These are phyloP conservation scores for Phalacrocorax pelagicus DNA, from an alignment of 2,113 vertebrate species.

Conservation along the genomic window DNA sequence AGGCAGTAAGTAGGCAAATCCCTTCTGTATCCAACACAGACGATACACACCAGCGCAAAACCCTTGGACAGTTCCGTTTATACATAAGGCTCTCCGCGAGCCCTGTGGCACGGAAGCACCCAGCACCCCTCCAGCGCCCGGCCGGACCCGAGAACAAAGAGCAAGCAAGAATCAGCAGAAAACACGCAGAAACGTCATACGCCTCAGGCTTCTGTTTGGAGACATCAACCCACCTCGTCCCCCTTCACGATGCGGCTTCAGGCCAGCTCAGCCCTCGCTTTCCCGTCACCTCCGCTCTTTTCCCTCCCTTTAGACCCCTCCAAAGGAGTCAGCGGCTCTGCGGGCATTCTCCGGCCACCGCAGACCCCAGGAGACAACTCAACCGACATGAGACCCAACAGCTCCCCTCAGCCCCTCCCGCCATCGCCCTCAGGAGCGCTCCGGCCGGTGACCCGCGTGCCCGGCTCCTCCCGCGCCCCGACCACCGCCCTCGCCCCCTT, in stretches of 20 bases:
- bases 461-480: not conserved
- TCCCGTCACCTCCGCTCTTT: not conserved
- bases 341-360: not conserved
- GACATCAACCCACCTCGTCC: not conserved
- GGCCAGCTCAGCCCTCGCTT: not conserved
- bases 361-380: not conserved
- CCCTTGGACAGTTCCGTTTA: not conserved
- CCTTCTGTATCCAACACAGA: not conserved
- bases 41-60: not conserved
- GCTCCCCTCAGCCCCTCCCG: not conserved
- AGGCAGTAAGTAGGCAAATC: not conserved
- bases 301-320: not conserved
- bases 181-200: not conserved
- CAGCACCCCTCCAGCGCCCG: not conserved
- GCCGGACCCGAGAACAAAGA: not conserved
- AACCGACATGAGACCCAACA: rapidly evolving
- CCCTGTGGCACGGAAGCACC: not conserved
- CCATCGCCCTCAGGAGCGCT: not conserved
- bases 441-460: not conserved
- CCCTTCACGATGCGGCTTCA: not conserved
- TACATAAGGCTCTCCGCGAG: not conserved
- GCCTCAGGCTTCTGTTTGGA: not conserved
- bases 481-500: too few species aligned
- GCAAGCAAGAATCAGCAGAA: not conserved
- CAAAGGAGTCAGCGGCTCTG: not conserved